Evolutionary conservation across 2,888 invertebrate genomes (phyloP).

Genomic region (Theretra japonica): DNA sequence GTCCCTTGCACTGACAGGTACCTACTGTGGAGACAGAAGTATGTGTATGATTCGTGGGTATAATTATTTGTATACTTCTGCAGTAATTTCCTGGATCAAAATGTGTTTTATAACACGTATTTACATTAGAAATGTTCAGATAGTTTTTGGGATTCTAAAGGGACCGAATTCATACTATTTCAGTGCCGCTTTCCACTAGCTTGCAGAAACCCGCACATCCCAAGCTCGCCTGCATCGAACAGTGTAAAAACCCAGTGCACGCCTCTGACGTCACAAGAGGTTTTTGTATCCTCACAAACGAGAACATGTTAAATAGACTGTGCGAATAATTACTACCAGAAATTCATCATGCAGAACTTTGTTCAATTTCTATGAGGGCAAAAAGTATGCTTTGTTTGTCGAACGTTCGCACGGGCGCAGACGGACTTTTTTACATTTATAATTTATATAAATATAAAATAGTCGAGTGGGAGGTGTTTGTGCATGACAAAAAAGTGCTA

Average conservation of each 20-base stretch:
- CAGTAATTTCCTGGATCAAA: too few species aligned
- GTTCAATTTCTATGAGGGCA: slow-evolving; percentile 26
- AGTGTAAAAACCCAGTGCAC: slow-evolving; percentile 9
- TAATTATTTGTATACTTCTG: too few species aligned
- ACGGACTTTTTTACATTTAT: slow-evolving; percentile 19
- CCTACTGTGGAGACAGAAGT: too few species aligned
- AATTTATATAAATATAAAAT: slow-evolving; percentile 22
- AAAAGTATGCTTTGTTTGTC: slow-evolving; percentile 27
- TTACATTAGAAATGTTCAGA: too few species aligned
- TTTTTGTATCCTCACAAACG: slow-evolving; percentile 22
- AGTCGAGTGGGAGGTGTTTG: slow-evolving; percentile 2
- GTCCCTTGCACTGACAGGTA: too few species aligned
- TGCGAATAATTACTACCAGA: slow-evolving; percentile 30
- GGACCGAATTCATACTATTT: too few species aligned
- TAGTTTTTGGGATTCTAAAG: too few species aligned
- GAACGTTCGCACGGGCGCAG: slow-evolving; percentile 26
- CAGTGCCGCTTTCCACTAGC: too few species aligned
- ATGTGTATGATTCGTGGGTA: too few species aligned
- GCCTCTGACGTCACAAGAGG: slow-evolving; percentile 12
- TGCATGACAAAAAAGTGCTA: slow-evolving; percentile 13
- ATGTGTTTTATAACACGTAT: too few species aligned
- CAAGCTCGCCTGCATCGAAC: background rate
- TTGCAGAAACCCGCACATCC: too few species aligned
- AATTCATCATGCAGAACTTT: slow-evolving; percentile 22
- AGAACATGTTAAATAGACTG: slow-evolving; percentile 31